Base-by-base conservation (phyloP, 2,888 invertebrate species). In the Melangyna quadrimaculata region DNA sequence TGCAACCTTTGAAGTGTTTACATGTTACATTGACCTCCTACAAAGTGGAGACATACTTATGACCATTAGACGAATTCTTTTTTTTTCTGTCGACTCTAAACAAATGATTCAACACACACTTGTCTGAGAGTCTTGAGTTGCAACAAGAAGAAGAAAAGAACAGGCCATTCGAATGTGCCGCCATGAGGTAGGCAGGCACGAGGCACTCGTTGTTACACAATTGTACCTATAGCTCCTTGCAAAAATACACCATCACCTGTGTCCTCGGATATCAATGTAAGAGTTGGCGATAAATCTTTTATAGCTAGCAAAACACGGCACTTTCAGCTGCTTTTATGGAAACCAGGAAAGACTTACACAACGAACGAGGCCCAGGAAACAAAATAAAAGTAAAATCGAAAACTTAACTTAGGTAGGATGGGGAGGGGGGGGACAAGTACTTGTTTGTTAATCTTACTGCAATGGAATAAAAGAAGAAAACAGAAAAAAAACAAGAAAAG, bases 21-120 rank as follows among this genome's bases (percentile, higher is more conserved):
- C 81, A 77, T 70, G 86, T 78, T 86, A 77, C 86, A 86, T 86
- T 81, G 81, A 86, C 81, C 86, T 81, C 67, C 70, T 78, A 45
- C 35, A 48, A 59, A 72, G 71, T 72, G 55, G 75, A 71, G 37
- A 19, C 70, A 45, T 53, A 24, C 43, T 51, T 22, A 51, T 7
- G 45, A 71, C 78, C 73, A 78, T 83, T 78, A 79, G 73, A 83
- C 51, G 48, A 63, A 37, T 51, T 32, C 3, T 32, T 32, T 57
- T 32, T 12, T 57, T 35, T 19, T 35, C 22, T 59, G 1, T 35
- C 37, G 43, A 53, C 48, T 67, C 61, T 61, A 35, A 78, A 61
- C 63, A 79, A 86, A 77, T 77, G 71, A 77, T 80, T 80, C 75
- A 48, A 67, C 55, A 59, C 55, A 78, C 83, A 27, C n/a, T 22